These are phyloP conservation scores for Lepilemur ruficaudatus DNA, from an alignment of 2,797 vertebrate genomes.

Conservation along the genomic window DNA sequence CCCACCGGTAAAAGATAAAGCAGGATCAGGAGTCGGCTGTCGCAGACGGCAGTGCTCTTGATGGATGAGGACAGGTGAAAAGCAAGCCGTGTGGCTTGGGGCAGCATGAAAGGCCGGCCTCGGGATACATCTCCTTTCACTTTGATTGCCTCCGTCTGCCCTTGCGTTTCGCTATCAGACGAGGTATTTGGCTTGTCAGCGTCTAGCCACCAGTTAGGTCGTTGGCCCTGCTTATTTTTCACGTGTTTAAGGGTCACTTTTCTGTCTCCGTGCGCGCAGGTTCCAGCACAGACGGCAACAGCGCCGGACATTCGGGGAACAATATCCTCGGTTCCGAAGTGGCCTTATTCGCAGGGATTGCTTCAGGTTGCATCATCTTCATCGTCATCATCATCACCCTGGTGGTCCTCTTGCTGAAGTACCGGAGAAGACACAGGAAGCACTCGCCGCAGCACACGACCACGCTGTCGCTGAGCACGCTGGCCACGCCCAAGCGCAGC, in stretches of 20 bases:
- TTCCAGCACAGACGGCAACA: constrained; percentile 87
- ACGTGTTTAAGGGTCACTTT: constrained; percentile 49
- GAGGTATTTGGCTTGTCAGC: constrained; percentile 80
- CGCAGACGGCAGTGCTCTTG: constrained; percentile 49
- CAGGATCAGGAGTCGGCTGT: constrained; percentile 73
- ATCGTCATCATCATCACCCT: constrained; percentile 99
- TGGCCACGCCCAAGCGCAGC: constrained; percentile 96
- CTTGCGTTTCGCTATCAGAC: constrained; percentile 75
- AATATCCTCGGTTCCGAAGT: constrained; percentile 94
- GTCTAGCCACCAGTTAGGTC: constrained; percentile 75
- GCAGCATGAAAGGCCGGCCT: constrained; percentile 75
- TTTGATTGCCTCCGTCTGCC: constrained; percentile 76
- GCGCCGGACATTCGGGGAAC: constrained; percentile 86
- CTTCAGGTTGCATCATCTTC: constrained; percentile 97
- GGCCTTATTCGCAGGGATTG: constrained; percentile 97
- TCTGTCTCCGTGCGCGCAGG: constrained; percentile 74
- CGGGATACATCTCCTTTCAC: constrained; percentile 78
- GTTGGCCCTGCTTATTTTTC: constrained; percentile 70
- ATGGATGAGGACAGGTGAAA: constrained; percentile 78
- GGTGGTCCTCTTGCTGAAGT: constrained; percentile 97
- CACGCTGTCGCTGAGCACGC: constrained; percentile 96
- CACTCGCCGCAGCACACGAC: constrained; percentile 96
- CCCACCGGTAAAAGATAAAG: constrained; percentile 70
- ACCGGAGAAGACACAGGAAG: constrained; percentile 96
- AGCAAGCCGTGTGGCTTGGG: constrained; percentile 68